phyloP scores from a whole-genome alignment of 2,888 invertebrate genomes.

The Mesopsocus fuscifrons region DNA sequence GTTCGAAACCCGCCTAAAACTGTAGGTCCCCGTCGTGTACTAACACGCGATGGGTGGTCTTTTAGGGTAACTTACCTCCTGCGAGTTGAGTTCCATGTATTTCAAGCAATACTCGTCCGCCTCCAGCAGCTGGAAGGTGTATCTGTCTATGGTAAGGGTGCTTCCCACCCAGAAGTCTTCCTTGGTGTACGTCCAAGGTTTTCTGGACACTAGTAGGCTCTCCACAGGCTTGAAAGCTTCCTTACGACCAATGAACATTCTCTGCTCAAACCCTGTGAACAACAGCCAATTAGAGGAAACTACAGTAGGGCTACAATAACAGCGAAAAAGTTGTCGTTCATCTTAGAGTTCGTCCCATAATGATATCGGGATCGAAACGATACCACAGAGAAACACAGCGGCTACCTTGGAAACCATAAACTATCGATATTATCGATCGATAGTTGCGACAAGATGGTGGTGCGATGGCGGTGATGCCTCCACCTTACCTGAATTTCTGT shows the following conservation, averaged over 20 bases:
- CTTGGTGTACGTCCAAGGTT: slow-evolving; percentile 55
- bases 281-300: slow-evolving; percentile 25
- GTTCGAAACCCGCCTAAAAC: too few species aligned
- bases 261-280: background rate
- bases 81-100: slow-evolving; percentile 64
- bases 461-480: too few species aligned
- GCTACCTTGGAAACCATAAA: too few species aligned
- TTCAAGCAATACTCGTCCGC: slow-evolving; percentile 76
- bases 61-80: slow-evolving; percentile 34
- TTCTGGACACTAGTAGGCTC: slow-evolving; percentile 41
- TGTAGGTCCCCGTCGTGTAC: too few species aligned
- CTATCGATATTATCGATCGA: too few species aligned
- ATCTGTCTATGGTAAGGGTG: slow-evolving; percentile 52
- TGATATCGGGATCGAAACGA: too few species aligned
- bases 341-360: too few species aligned
- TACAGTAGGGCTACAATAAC: too few species aligned
- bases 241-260: slow-evolving; percentile 31
- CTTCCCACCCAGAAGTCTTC: slow-evolving; percentile 75
- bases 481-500: slow-evolving; percentile 45
- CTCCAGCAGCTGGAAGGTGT: slow-evolving; percentile 53
- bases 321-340: too few species aligned
- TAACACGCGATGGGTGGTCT: too few species aligned
- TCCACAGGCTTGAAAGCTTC: slow-evolving; percentile 55
- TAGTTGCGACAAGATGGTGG: too few species aligned
- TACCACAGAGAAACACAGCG: too few species aligned